Percentiles rank a stretch among this genome's conserved stretches.
These are phyloP conservation scores for Sphaerodactylus townsendi DNA, from an alignment of 2,113 vertebrate genomes.

Conservation along the genomic window DNA sequence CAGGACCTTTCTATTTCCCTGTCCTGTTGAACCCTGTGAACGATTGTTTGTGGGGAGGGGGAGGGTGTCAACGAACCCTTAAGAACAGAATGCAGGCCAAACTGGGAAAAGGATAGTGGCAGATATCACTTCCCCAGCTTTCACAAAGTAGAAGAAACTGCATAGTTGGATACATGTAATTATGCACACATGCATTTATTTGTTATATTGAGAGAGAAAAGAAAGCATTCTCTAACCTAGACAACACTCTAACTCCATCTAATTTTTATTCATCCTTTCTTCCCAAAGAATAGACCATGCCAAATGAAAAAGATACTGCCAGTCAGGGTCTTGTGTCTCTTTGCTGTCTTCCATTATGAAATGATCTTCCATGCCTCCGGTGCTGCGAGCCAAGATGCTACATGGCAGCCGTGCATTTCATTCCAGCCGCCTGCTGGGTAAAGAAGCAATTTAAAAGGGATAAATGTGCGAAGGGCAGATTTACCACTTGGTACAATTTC, in stretches of 20 bases:
- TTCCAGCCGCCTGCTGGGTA: conserved; percentile 18
- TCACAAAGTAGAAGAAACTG: neutral
- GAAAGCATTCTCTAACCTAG: neutral
- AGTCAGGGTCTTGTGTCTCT: fast-evolving
- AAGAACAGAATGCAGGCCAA: too few species aligned
- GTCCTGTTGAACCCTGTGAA: too few species aligned
- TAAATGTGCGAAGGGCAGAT: conserved; percentile 18
- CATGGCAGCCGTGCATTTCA: fast-evolving
- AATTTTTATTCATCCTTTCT: neutral
- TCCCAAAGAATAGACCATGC: neutral
- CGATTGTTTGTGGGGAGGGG: too few species aligned
- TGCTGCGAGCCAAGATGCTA: conserved; percentile 10
- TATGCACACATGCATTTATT: neutral
- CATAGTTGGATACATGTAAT: too few species aligned
- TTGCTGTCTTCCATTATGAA: neutral
- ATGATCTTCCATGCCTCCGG: conserved; percentile 9
- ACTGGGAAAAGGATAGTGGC: too few species aligned
- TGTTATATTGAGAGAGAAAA: neutral
- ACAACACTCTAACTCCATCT: neutral
- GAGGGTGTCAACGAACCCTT: too few species aligned
- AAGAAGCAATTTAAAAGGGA: conserved; percentile 28
- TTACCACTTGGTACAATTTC: conserved; percentile 38
- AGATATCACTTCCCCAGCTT: too few species aligned
- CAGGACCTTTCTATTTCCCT: too few species aligned
- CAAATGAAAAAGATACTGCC: conserved; percentile 26